Base-by-base conservation (phyloP, 2,113 vertebrate genomes). In the Leptobrachium leishanense region DNA sequence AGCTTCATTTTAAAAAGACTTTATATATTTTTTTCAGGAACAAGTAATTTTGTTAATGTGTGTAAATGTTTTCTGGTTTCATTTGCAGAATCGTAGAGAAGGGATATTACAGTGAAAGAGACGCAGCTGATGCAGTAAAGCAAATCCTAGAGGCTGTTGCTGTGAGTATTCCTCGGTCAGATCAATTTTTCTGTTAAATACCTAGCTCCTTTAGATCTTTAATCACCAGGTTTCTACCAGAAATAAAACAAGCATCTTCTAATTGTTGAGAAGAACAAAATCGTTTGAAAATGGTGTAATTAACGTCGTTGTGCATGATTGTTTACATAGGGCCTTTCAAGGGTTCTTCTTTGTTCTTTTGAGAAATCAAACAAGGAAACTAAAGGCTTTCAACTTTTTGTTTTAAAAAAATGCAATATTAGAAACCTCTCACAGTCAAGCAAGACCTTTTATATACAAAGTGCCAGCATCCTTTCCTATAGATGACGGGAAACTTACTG, bases 111-210 rank as follows among this genome's bases (percentile, higher is more conserved):
- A 96, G 94, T 78, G 95, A 96, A 68, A 89, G 94, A 67, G 95
- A 96, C 68, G 95, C 95, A 68, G 95, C 95, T n/a, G 91, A 93
- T 1, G 94, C 94, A 5, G 94, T 96, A 82, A 96, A 92, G 76
- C 95, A 96, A 83, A 94, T 96, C 75, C 88, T 96, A 88, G 95
- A 95, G 79, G 95, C 95, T 0, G 95, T 96, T 12, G 90, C 94
- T 78, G 95, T 96, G 85, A 95, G 95, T 95, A 87, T 5, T 39
- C 31, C 15, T 6, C 3, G 68, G 11, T 39, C 4, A 71, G 10
- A 71, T 44, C 4, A 4, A 4, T 5, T 57, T 5, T 11, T 59
- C 13, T 59, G 10, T 59, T 59, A 59, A 8, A 50, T 59, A 54
- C 6, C 12, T 10, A 59, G 13, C 13, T 8, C 11, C 8, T 59